A percentile compares a stretch with the other conserved stretches of the same genome.
Evolutionary conservation across 2,113 vertebrate genomes (phyloP).

Genomic region (Ahaetulla prasina): DNA sequence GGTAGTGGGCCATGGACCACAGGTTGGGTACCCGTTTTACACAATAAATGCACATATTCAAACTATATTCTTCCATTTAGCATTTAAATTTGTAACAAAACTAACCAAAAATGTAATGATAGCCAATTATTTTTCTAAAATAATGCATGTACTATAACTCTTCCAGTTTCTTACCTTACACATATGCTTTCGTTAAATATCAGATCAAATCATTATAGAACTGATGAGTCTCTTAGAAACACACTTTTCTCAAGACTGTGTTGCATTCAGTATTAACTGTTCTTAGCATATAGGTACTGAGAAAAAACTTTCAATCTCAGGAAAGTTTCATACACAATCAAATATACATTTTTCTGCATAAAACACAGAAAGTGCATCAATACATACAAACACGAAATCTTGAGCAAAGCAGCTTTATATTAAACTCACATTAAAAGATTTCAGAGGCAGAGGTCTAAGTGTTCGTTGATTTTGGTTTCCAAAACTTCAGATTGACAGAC

Average conservation of each 20-base stretch:
- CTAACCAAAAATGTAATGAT: not conserved
- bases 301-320: not conserved
- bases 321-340: not conserved
- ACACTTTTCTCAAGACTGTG: not conserved
- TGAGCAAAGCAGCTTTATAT: not conserved
- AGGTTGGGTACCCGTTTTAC: too few species aligned
- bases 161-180: not conserved
- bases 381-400: constrained; percentile 10
- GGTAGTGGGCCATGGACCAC: too few species aligned
- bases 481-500: constrained; percentile 75
- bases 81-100: not conserved
- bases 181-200: not conserved
- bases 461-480: constrained; percentile 82
- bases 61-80: not conserved
- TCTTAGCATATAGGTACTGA: not conserved
- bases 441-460: constrained; percentile 84
- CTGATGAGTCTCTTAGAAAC: not conserved
- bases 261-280: not conserved
- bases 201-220: not conserved
- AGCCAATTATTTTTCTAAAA: not conserved
- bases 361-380: not conserved
- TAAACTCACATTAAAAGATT: not conserved
- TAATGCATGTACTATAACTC: not conserved
- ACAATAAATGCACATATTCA: not conserved
- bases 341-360: not conserved